Base-by-base conservation (phyloP, 2,888 invertebrate genomes). In the Agonum fuliginosum region DNA sequence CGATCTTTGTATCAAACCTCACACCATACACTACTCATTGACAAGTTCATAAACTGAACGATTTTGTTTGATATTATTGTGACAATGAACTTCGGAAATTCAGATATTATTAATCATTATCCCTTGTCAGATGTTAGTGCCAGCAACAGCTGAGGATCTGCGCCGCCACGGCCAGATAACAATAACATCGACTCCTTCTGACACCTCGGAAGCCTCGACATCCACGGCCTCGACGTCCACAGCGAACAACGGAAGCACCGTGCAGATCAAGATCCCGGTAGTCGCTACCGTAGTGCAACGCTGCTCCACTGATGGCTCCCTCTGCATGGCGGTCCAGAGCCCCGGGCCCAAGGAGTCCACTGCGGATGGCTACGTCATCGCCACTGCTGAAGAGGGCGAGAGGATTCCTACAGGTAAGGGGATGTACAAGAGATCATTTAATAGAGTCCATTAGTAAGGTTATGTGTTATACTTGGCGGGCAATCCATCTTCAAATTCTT, bases 121-220 rank as follows among this genome's bases (percentile, higher is more conserved):
- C n/a, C 24, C 78, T 71, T 17, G 81, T 0, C 4, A 93, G 91
- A 90, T 93, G 89, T 84, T 93, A 80, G 91, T 93, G 5, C 93
- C 93, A 0, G 93, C 93, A 0, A 92, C 92, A 5, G 92, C 93
- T 1, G 93, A 93, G 81, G 93, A 93, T 85, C 86, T 93, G 41
- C 90, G 91, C 83, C 88, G 89, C 77, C 90, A 91, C 34, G 92
- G 92, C 0, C 91, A 92, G 84, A 91, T 93, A 48, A 86, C 86
- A 0, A 84, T 87, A 19, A 85, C 83, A 3, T 80, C 83, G 8
- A 84, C 84, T 73, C 78, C 73, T 10, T 48, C 73, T n/a, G 37
- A 27, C 14, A 70, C 78, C 54, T 78, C 78, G 20, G 76, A 78
- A 71, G 12, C 6, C 4, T 3, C 70, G 1, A 24, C 70, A 2